Evolutionary conservation across 2,797 vertebrate species (phyloP).

Genomic region (Melanotaenia boesemani): DNA sequence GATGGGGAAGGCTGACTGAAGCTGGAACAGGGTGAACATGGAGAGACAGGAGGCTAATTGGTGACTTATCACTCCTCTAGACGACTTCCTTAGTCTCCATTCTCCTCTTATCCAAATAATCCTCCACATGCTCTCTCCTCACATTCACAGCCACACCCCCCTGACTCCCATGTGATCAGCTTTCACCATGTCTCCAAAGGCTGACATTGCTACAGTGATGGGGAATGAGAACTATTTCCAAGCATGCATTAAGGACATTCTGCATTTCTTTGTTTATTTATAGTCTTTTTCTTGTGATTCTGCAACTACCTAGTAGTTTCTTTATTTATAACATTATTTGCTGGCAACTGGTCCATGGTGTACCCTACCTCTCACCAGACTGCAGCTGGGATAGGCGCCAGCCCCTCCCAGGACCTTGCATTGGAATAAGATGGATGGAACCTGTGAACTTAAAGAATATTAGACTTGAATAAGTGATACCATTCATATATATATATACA

Average conservation of each 20-base stretch:
- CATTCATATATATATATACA: too few relatives aligned
- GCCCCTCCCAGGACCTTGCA: too few relatives aligned
- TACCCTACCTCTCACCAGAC: too few relatives aligned
- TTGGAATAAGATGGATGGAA: too few relatives aligned
- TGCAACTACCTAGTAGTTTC: neutral
- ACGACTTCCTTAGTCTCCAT: conserved; percentile 58
- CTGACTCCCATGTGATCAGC: conserved; percentile 39
- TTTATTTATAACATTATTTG: too few relatives aligned
- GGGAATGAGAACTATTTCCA: conserved; percentile 7
- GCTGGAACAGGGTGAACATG: conserved; percentile 27
- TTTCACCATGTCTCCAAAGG: conserved; percentile 41
- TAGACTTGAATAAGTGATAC: too few relatives aligned
- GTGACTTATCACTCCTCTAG: conserved; percentile 48
- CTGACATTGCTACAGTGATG: conserved; percentile 23
- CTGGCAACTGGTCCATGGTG: too few relatives aligned
- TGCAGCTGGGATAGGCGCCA: too few relatives aligned
- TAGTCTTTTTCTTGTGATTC: neutral
- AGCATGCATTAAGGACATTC: neutral
- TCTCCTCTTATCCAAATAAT: conserved; percentile 60
- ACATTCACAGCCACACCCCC: conserved; percentile 36
- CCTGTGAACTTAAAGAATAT: too few relatives aligned
- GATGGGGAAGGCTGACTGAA: conserved; percentile 21
- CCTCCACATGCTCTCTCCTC: conserved; percentile 46
- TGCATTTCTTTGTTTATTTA: conserved; percentile 10
- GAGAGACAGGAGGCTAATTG: conserved; percentile 20